Evolutionary conservation across 1,140 invertebrate genomes (phyloP).

Genomic region (Aphis craccivora): DNA sequence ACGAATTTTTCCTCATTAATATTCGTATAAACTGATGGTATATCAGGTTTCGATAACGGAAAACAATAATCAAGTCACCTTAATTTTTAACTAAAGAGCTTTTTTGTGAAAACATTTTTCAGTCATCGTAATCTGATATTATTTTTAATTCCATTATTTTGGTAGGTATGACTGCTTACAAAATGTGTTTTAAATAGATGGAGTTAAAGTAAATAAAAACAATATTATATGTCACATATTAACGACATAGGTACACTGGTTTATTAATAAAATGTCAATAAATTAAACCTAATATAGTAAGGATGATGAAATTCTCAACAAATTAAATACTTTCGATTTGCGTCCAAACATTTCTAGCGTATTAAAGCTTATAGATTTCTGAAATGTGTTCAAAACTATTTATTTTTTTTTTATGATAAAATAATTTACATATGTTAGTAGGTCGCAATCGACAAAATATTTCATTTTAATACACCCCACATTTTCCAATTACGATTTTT

Average conservation of each 20-base stretch:
- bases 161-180: background rate
- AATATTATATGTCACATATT: background rate
- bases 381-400: background rate
- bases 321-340: background rate
- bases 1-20: background rate
- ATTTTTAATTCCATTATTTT: background rate
- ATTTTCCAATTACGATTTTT: background rate
- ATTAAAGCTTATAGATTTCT: background rate
- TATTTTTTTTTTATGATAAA: background rate
- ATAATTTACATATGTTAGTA: background rate
- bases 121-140: background rate
- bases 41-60: background rate
- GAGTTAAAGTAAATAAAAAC: background rate
- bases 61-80: background rate
- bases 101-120: constrained; percentile 14
- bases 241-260: background rate
- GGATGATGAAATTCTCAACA: too few relatives aligned
- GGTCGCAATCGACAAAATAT: background rate
- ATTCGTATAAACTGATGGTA: background rate
- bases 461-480: background rate
- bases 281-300: too few relatives aligned
- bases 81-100: background rate
- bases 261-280: background rate
- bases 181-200: background rate
- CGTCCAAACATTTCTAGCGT: background rate